Evolutionary conservation across 1,140 invertebrate species (phyloP).

Genomic region (Drosophila kanapiae): DNA sequence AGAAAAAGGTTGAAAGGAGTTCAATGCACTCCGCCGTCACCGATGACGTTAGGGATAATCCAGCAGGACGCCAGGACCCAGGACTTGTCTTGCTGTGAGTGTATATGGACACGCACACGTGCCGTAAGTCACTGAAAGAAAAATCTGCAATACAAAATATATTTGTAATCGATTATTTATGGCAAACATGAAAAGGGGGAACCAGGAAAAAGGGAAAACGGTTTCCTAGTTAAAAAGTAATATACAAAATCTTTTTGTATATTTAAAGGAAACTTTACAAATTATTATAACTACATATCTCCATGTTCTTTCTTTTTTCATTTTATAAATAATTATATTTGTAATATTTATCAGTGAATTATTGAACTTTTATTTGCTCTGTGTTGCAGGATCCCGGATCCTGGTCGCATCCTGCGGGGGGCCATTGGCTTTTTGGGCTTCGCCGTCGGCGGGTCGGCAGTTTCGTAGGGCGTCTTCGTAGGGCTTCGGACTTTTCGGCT

Average conservation of each 20-base stretch:
- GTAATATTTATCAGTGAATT: not conserved
- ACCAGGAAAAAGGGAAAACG: no score
- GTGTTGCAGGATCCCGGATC: constrained; percentile 34
- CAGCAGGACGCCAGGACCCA: constrained; percentile 41
- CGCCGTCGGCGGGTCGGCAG: constrained; percentile 52
- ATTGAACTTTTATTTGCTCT: not conserved
- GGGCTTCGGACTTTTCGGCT: constrained; percentile 63
- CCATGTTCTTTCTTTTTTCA: no score
- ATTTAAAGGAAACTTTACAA: no score
- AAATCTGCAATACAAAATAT: not conserved
- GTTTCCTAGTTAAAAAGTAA: no score
- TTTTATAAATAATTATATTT: not conserved
- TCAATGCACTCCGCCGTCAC: constrained; percentile 73
- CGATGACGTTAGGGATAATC: constrained; percentile 63
- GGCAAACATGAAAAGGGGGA: no score
- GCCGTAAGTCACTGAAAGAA: constrained; percentile 27
- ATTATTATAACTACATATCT: no score
- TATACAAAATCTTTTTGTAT: no score
- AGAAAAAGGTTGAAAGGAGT: constrained; percentile 49
- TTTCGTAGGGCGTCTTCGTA: constrained; percentile 55
- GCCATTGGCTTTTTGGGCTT: constrained; percentile 65
- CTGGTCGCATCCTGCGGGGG: constrained; percentile 45
- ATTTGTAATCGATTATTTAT: no score
- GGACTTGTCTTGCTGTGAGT: constrained; percentile 27
- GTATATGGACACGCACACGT: constrained; percentile 74